These are phyloP conservation scores for Girardinichthys multiradiatus DNA, from an alignment of 2,113 vertebrate species.

Conservation along the genomic window DNA sequence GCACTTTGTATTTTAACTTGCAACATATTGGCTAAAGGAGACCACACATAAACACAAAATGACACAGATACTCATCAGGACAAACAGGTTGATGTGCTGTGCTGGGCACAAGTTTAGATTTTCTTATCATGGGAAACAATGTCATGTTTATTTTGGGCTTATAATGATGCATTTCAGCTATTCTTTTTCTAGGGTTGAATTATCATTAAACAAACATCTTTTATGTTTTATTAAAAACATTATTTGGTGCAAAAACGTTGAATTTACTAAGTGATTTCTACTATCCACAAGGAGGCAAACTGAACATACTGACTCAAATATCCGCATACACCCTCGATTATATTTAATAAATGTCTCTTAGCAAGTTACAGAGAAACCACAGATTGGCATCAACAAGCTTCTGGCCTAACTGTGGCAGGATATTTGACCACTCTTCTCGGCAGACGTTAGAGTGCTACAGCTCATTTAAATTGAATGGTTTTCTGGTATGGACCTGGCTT, in stretches of 20 bases:
- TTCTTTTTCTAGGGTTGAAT: too few species aligned
- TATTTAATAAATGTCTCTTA: neutral
- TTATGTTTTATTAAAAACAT: too few species aligned
- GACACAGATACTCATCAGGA: neutral
- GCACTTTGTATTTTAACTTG: constrained; percentile 9
- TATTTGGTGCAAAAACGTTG: too few species aligned
- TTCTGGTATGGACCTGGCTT: neutral
- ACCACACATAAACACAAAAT: neutral
- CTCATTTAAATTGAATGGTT: constrained; percentile 1
- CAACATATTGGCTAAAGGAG: neutral
- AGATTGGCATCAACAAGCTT: too few species aligned
- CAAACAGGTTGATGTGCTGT: neutral
- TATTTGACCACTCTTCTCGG: neutral
- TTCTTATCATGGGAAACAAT: too few species aligned
- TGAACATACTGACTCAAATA: neutral
- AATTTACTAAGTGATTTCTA: neutral
- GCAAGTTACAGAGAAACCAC: too few species aligned
- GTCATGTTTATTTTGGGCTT: too few species aligned
- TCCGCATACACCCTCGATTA: neutral
- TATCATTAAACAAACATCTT: too few species aligned
- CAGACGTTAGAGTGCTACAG: neutral
- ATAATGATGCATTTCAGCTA: too few species aligned
- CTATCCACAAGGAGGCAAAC: neutral
- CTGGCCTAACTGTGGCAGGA: neutral
- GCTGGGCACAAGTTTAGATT: too few species aligned